Evolutionary conservation across 2,113 vertebrate species (phyloP), one percentile per base, ranked within the genome.

Genomic region (Elachura formosa): DNA sequence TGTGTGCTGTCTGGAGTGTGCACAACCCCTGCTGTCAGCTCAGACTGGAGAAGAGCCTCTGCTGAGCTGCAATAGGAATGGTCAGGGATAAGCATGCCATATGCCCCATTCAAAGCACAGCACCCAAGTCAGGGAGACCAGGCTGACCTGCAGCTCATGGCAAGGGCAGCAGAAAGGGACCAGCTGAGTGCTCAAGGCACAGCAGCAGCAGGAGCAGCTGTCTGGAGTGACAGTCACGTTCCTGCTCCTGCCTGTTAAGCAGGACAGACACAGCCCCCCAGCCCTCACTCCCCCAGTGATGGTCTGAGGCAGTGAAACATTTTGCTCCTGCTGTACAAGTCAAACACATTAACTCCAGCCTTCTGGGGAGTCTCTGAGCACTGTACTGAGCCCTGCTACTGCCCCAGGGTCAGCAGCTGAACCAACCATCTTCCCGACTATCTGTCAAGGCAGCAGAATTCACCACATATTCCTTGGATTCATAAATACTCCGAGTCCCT

Each of bases 181-280:
- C 2, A 3, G 33, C 4, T 0, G 0, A 13, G 64, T 15, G 8
- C 59, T 26, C 1, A 3, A 58, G 45, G 80, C 58, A 4, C 26
- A 54, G 83, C 41, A 33, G 68, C 52, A 54, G 73, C 36, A 24
- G 43, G 36, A 79, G 21, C 9, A 3, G 25, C 46, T n/a, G 56
- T 28, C 77, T 61, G 81, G 20, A 66, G 40, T 12, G 40, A 55
- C 4, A 48, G n/a, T 41, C 74, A 11, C 2, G 0, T 28, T 68
- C 66, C 74, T 49, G 54, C 48, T 86, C 22, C 86, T 45, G 45
- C 69, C 76, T 54, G 58, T 86, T 66, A 29, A 46, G 51, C 64
- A 86, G 67, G 17, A 14, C 2, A 79, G 82, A 52, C 72, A 58
- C 38, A 41, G 51, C 31, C 54, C 46, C 45, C 71, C 1, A 24